Base-by-base conservation (phyloP, 2,888 invertebrate species). In the Lochmaea capreae region DNA sequence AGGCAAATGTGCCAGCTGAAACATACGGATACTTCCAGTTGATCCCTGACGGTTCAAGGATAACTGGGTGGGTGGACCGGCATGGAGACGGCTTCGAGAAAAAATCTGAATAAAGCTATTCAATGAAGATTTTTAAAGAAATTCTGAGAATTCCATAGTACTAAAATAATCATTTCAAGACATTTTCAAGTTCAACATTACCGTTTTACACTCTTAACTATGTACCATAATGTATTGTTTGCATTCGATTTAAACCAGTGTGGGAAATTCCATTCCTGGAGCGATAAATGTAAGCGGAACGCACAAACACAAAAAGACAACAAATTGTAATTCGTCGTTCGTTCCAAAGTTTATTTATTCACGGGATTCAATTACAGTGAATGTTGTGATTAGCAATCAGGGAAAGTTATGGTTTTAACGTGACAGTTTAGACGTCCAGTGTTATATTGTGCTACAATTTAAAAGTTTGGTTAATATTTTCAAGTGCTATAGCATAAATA, bases 351-450 rank as follows among this genome's bases (percentile, higher is more conserved):
- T 71, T 75, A 76, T 77, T 74, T 70, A 79, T 76, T 75, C 71
- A 74, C 73, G 22, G 77, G 77, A 79, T 81, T 81, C 78, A 81
- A 81, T 81, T 80, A 80, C 77, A 79, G 76, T 62, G 74, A 54
- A 67, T 75, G 77, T 79, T 78, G 77, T 76, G 76, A 79, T 78
- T 78, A 72, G 79, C 76, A 79, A 79, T 77, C 77, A 74, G 58
- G 52, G 75, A 67, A 75, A 78, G 76, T 80, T 77, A 78, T 78
- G 71, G 76, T 72, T 61, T 54, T 63, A 63, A 75, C 72, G 75
- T 74, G 76, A 76, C 78, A 76, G 75, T 71, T 76, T 63, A 75
- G 54, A 39, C 57, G 12, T 46, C 63, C 52, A n/a, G 67, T 18
- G 62, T 58, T 71, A 62, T 73, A 65, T 69, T 62, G 43, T 3